phyloP scores from a whole-genome alignment of 1,140 invertebrate species.

The Rhopalosiphum maidis region DNA sequence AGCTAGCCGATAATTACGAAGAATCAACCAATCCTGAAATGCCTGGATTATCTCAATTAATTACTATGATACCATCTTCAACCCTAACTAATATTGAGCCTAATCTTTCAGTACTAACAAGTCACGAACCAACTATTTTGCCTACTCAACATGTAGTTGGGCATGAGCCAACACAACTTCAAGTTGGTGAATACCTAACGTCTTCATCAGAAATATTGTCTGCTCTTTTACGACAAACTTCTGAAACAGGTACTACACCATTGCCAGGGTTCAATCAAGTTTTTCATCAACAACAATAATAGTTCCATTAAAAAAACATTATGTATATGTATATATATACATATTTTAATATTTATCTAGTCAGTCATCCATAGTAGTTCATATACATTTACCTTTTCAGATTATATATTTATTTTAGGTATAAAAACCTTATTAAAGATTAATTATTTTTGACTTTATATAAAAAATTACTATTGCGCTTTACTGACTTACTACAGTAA shows the following conservation, averaged over 20 bases:
- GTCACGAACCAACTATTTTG: conserved; percentile 27
- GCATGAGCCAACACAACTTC: conserved; percentile 20
- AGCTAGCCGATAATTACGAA: conserved; percentile 31
- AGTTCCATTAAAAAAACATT: conserved; percentile 38
- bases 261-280: conserved; percentile 60
- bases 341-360: conserved; percentile 22
- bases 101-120: conserved; percentile 37
- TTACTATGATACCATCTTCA: conserved; percentile 40
- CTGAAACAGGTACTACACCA: conserved; percentile 57
- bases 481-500: neutral
- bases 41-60: conserved; percentile 43
- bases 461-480: neutral
- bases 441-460: neutral
- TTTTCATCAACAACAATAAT: conserved; percentile 59
- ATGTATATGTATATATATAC: neutral
- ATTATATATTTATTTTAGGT: conserved; percentile 21
- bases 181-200: conserved; percentile 47
- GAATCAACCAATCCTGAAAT: conserved; percentile 25
- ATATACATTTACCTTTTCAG: conserved; percentile 21
- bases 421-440: neutral
- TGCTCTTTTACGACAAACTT: conserved; percentile 49
- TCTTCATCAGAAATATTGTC: conserved; percentile 56
- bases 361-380: conserved; percentile 41
- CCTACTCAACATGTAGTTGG: conserved; percentile 29
- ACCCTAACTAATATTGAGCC: neutral